Conservation (phyloP, 1,140 invertebrate genomes). For the Pseudoatta argentina region DNA sequence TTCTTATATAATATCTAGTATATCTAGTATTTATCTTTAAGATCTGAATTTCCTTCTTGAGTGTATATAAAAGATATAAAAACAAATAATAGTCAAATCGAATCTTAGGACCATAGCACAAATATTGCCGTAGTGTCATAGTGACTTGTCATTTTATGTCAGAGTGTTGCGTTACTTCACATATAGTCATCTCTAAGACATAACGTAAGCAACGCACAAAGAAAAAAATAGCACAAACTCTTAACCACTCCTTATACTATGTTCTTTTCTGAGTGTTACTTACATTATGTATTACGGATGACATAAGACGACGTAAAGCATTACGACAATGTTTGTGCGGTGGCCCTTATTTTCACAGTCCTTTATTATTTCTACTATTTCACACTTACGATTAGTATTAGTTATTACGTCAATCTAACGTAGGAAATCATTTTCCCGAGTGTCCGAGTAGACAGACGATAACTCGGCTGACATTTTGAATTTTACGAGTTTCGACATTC, state of each 20-base stretch:
- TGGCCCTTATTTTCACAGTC: no score
- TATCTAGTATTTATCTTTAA: not conserved
- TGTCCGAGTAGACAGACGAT: not conserved
- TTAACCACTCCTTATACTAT: no score
- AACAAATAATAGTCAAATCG: not conserved
- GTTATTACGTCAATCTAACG: not conserved
- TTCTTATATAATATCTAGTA: not conserved
- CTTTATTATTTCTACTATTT: not conserved
- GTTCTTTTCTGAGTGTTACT: no score
- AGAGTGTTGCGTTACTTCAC: no score
- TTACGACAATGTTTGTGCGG: no score
- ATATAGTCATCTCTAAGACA: no score
- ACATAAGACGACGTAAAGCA: no score
- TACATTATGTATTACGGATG: no score
- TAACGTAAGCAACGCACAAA: no score
- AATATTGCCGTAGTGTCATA: no score
- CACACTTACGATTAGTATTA: not conserved
- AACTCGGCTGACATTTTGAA: not conserved
- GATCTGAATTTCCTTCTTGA: not conserved
- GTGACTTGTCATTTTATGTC: no score
- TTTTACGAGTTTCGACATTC: not conserved
- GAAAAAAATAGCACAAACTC: no score
- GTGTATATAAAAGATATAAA: not conserved
- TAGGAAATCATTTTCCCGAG: not conserved
- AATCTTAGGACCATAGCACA: not conserved